Evolutionary conservation across 2,113 vertebrate genomes (phyloP), one percentile per base, ranked within the genome.

Genomic region (Spermophilus dauricus): DNA sequence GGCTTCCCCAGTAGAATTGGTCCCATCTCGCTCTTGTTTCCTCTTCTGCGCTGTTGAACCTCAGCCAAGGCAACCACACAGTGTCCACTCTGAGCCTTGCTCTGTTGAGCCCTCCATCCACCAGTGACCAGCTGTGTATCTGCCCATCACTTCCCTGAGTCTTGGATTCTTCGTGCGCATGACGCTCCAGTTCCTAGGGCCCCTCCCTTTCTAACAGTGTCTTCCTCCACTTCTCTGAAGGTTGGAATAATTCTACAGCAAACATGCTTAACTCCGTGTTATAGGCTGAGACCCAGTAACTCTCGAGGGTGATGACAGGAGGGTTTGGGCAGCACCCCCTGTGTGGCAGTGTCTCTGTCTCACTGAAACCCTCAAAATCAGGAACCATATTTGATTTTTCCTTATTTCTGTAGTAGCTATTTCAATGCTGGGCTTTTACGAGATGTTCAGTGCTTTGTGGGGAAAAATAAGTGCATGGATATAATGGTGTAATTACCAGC

Each of bases 401-500:
- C 90, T 86, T 48, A 90, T 86, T 86, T 96, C 42, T 24, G 18
- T 82, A 48, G 42, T 5, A 32, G 30, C 37, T 84, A 34, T 91
- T 72, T 77, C 51, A 42, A 22, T 32, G 4, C 39, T 53, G 81
- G 86, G 39, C 48, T 93, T 95, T 96, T 93, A 80, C 48, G 82
- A 91, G 45, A 73, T 51, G 80, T n/a, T 87, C 65, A 76, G 0
- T 77, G 69, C 92, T 85, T 92, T 81, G 28, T 77, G 17, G 34
- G 16, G 56, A 48, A 72, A 65, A 63, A 70, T 78, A 61, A 85
- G 58, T 69, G 82, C 8, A 28, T 69, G 45, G 69, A 39, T 24
- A 77, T 77, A 63, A 69, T 82, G 24, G 26, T 73, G 56, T 83
- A 89, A 82, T 77, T 58, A 39, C n/a, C 69, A 67, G 72, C 45